Conservation (phyloP, 1,140 invertebrate genomes). For the Globodera rostochiensis region DNA sequence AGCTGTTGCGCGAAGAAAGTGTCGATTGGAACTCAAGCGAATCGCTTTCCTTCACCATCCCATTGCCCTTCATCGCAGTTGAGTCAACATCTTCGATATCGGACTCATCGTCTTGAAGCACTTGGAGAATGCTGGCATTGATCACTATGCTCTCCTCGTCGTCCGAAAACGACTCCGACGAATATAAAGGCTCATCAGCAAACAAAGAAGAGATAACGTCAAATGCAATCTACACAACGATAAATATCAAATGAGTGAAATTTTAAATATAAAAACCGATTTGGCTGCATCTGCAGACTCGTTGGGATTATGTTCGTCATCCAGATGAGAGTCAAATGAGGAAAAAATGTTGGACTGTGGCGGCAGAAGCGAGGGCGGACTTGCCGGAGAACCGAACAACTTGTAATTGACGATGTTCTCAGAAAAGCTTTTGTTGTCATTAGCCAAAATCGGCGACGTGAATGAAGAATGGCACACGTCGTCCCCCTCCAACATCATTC, state of each 20-base stretch:
- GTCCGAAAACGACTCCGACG: slow-evolving; percentile 12
- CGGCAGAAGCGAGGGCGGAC: slow-evolving; percentile 4
- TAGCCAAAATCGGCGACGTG: not conserved
- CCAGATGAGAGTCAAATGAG: slow-evolving; percentile 22
- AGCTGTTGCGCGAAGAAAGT: slow-evolving; percentile 19
- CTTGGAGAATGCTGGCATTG: slow-evolving; percentile 14
- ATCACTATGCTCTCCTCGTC: slow-evolving; percentile 18
- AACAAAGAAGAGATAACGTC: slow-evolving; percentile 34
- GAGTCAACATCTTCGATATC: slow-evolving; percentile 7
- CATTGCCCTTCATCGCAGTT: slow-evolving; percentile 3
- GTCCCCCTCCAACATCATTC: slow-evolving; percentile 40
- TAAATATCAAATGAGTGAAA: not conserved
- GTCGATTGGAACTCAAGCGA: slow-evolving; percentile 10
- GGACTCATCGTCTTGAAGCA: slow-evolving; percentile 1
- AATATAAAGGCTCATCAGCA: slow-evolving; percentile 19
- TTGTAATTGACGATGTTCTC: slow-evolving; percentile 1
- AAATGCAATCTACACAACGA: slow-evolving; percentile 22
- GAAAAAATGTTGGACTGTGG: slow-evolving; percentile 8
- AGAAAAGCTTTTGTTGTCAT: slow-evolving; percentile 3
- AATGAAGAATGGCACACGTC: slow-evolving; percentile 7
- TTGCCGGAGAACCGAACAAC: not conserved
- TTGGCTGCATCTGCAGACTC: slow-evolving; percentile 21
- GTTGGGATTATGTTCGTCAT: not conserved
- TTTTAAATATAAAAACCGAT: slow-evolving; percentile 12
- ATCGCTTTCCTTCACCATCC: not conserved